Base-by-base conservation (phyloP, 2,797 vertebrate species). In the Zalophus californianus region DNA sequence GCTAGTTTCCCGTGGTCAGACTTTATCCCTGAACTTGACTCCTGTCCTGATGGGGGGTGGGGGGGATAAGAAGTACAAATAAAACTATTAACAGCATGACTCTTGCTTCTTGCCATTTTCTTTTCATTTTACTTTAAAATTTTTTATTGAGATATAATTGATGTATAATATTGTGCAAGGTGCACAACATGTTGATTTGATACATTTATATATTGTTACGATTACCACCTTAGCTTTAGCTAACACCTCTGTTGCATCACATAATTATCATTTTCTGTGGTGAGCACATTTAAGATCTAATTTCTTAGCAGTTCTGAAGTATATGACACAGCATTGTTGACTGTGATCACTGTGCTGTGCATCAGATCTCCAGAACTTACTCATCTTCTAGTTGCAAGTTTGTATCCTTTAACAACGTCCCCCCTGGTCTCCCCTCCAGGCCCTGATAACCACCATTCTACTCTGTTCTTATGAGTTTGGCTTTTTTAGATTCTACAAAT, bases 1-100 rank as follows among this genome's bases (percentile, higher is more conserved):
- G 44, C 66, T 85, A 86, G 80, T 90, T 94, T 89, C n/a, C 64
- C 86, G 7, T 94, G 44, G 72, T 93, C 54, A 62, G 35, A 86
- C 50, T 38, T 68, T 88, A 16, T 89, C n/a, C 90, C 44, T 94
- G 58, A 90, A 50, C 23, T 85, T 96, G 58, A 50, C 87, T 95
- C 38, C 56, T 56, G 20, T 92, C 54, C 54, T 82, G 23, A 85
- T 3, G 48, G 4, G 72, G 41, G 2, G 11, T 48, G 2, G 35
- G 41, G 75, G 38, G 32, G 54, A 70, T 52, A 52, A 92, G 64
- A 87, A 21, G 38, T 48, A 80, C 15, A 94, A 82, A 87, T 75
- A 82, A 92, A 90, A 38, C 52, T 9, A 29, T 23, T 75, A 80
- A 86, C 38, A 92, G 56, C 44, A 80, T 87, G 80, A 86, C 52